Evolutionary conservation across 2,888 invertebrate genomes (phyloP), one percentile per base, ranked within the genome.

Genomic region (Eudemis profundana): DNA sequence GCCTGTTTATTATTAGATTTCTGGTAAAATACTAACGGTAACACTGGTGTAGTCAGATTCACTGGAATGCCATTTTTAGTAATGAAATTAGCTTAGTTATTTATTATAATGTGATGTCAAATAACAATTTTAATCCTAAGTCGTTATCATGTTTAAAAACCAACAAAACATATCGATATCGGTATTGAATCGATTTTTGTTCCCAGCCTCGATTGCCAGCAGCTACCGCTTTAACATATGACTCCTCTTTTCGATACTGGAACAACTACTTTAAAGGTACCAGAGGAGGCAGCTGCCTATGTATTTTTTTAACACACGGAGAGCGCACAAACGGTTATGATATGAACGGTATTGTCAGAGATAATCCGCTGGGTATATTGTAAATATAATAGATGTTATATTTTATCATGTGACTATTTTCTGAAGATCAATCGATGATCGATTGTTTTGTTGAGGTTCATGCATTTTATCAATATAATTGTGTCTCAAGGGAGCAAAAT

Each of bases 81-180:
- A 57, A 65, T 54, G 61, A 65, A 66, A 73, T 68, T 82, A 81
- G 78, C 70, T 78, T 77, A 84, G 77, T 84, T 82, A 84, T 84
- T 85, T 84, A 83, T 82, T 83, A 71, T 72, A 70, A 61, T 68
- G 67, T 68, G 61, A 63, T 53, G 67, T 64, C 60, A 61, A 62
- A 50, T 57, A 67, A 60, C 60, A 66, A 46, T 69, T 61, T 66
- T 68, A 51, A 44, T 59, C 10, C 64, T 64, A 64, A 51, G 57
- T 44, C 51, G 14, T 60, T 46, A 17, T 46, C 59, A 44, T 36
- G 21, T 46, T 23, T 44, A 23, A 14, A 51, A 21, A 46, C 47
- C 54, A 19, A 23, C 46, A 54, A 62, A 40, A 49, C 40, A 21
- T 33, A 57, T 17, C 49, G 23, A 2, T 27, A n/a, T 19, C 40